Base-by-base conservation (phyloP, 2,888 invertebrate genomes). In the Leucophora obtusa region DNA sequence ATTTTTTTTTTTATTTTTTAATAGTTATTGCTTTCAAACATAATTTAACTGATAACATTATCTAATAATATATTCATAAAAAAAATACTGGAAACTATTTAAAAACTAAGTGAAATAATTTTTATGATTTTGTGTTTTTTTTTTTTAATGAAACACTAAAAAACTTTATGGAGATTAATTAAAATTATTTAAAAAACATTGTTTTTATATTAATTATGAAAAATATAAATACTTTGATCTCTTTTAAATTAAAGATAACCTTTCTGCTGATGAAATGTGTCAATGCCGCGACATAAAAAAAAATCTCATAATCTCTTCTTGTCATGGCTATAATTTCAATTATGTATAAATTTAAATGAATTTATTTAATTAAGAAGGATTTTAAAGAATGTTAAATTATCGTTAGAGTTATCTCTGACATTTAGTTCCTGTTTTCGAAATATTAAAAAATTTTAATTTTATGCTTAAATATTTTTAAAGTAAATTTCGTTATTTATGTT, bases 201-300 rank as follows among this genome's bases (percentile, higher is more conserved):
- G 9, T 14, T 21, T 3, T 38, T 38, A 38, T 38, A 38, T 11
- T 38, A 38, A 38, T 38, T 38, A 38, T 11, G 38, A n/a, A 47
- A 47, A 47, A 47, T 7, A 47, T 5, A n/a, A 47, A 47, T n/a
- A 38, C 14, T 1, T n/a, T 47, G 43, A 47, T 47, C 43, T 47
- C n/a, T 47, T 47, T 47, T 3, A n/a, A 5, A 47, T 47, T 38
- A 10, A 14, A 38, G 70, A 71, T 75, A 75, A 75, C 60, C 69
- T 79, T 71, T 75, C 59, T 54, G 60, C 28, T 6, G 10, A 35
- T 54, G 38, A 76, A 72, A 75, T 80, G 58, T 80, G 71, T 72
- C 80, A 66, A 76, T 76, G 69, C 62, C 71, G 58, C 66, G 60
- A n/a, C 6, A n/a, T 0, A 47, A 47, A 47, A 47, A 47, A n/a